Base-by-base conservation (phyloP, 1,140 invertebrate species). In the Lepidotrigona ventralis region DNA sequence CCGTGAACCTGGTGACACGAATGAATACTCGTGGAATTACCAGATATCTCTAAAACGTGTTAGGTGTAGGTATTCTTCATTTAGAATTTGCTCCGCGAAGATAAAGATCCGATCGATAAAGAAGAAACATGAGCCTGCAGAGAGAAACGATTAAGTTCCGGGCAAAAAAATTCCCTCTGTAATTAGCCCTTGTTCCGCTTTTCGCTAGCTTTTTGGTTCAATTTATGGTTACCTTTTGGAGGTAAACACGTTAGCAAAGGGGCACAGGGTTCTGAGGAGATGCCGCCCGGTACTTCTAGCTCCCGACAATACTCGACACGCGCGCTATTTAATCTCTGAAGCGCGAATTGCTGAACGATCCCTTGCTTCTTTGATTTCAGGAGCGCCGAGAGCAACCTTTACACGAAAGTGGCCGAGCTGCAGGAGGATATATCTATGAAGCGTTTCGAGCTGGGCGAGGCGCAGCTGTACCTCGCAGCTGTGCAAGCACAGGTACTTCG, bases 351-450 rank as follows among this genome's bases (percentile, higher is more conserved):
- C 26, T 64, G 29, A 26, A 58, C 74, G 29, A 39, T 33, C 46
- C 26, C n/a, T 82, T 12, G 23, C 14, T 53, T 69, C 33, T 81
- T 29, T 79, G 56, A 78, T 86, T 88, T 29, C 93, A 97, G 96
- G 93, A 97, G 96, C 91, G 93, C 96, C 81, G 98, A 99, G 91
- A 97, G 97, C 72, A 97, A 96, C 89, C 95, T 98, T 53, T 98
- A 97, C 94, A 98, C 98, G 90, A 99, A 99, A 95, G 98, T 97
- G 79, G 99, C 99, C 92, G 98, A 99, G 94, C 94, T 98, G 33
- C 97, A 99, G 94, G 98, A 99, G 94, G 98, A 99, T 90, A 98
- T 99, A 92, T 98, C 98, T 88, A 96, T 98, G 94, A 99, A 99
- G 94, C 96, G 97, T 89, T 99, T 98, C 92, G 98, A 99, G 94